Base-by-base conservation (phyloP, 2,797 vertebrate genomes). In the Peromyscus aztecus region DNA sequence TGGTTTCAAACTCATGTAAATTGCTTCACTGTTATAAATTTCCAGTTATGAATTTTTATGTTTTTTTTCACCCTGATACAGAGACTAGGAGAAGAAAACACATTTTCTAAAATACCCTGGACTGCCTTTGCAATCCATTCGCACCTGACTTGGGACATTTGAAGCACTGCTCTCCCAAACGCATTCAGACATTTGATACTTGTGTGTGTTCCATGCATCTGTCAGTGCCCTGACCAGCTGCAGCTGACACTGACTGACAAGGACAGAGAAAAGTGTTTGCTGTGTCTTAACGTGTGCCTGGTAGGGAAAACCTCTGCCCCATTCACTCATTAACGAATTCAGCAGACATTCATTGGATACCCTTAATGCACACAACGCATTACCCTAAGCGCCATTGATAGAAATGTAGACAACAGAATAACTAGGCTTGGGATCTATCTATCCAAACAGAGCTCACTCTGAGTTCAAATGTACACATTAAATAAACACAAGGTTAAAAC, bases 171-270 rank as follows among this genome's bases (percentile, higher is more conserved):
- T 61, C 49, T 93, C 55, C 46, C 21, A 59, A n/a, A 43, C 2
- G 0, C 1, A 31, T 49, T 37, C 73, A 37, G 81, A 78, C 24
- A 93, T 59, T 89, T 57, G 65, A 86, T 52, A 63, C 24, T n/a
- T 40, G 2, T 0, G 2, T 4, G 0, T 23, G 49, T 71, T 67
- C 94, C 90, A 57, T 0, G 12, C 40, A 77, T 78, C 63, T 92
- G 55, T 59, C 78, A 89, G 49, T 24, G 57, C 67, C 69, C 83
- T 43, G 57, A 93, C 63, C 87, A 95, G 63, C 80, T 95, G 88
- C 4, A 2, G n/a, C 29, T 96, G 67, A 40, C 0, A 21, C 4
- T 67, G 49, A 1, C 55, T 67, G 73, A 81, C 73, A 92, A 90
- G 46, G 76, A 89, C n/a, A 90, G 27, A 73, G 27, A 89, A 83